phyloP scores from a whole-genome alignment of 53 echinoderm and acorn worm species.

The Echinarachnius parma region DNA sequence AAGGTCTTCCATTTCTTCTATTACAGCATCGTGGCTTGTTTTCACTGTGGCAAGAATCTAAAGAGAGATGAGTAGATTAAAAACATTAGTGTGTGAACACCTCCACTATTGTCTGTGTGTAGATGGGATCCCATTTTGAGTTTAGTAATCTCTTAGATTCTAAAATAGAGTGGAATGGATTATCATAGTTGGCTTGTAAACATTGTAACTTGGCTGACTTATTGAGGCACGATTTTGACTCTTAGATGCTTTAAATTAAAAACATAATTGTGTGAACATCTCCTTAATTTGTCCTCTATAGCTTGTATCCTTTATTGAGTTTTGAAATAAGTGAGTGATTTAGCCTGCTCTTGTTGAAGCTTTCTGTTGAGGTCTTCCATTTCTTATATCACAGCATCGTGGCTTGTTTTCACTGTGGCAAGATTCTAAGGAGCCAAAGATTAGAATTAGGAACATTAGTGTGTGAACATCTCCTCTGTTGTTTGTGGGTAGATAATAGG shows the following conservation, averaged over 20 bases:
- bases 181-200: slow-evolving; percentile 69
- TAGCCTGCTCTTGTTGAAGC: slow-evolving; percentile 75
- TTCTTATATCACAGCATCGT: slow-evolving; percentile 82
- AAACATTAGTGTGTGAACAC: too few species aligned
- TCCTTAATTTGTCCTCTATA: too few species aligned
- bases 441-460: too few species aligned
- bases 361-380: slow-evolving; percentile 80
- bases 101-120: too few species aligned
- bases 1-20: slow-evolving; percentile 78
- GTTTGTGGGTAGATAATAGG: slow-evolving; percentile 59
- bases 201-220: slow-evolving; percentile 85
- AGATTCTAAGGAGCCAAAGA: too few species aligned
- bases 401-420: slow-evolving; percentile 80
- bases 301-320: slow-evolving; percentile 62
- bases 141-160: too few species aligned
- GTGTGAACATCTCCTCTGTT: too few species aligned
- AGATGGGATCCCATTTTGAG: too few species aligned
- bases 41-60: slow-evolving; percentile 88
- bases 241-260: too few species aligned
- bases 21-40: slow-evolving; percentile 88
- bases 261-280: too few species aligned
- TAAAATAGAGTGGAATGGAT: slow-evolving; percentile 55
- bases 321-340: slow-evolving; percentile 65
- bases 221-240: slow-evolving; percentile 84
- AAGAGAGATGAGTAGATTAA: too few species aligned